Percentiles rank a stretch among this genome's conserved stretches.
Conservation (phyloP, 2,113 vertebrate genomes). For the Nerophis ophidion region DNA sequence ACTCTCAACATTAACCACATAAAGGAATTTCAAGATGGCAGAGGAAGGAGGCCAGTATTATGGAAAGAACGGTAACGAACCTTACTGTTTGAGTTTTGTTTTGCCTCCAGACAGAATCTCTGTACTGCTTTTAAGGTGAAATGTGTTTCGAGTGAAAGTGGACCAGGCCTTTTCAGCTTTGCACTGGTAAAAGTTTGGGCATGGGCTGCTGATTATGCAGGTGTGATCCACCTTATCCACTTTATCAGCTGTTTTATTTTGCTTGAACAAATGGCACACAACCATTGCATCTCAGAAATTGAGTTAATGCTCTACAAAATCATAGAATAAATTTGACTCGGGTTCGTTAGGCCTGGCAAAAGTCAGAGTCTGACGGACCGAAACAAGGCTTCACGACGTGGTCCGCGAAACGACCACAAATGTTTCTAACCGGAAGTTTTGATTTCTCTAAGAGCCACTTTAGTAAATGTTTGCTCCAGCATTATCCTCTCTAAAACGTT, state of each 20-base stretch:
- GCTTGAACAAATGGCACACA: background rate
- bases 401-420: background rate
- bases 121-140: background rate
- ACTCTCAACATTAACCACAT: constrained; percentile 1
- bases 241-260: background rate
- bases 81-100: constrained; percentile 3
- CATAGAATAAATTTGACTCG: background rate
- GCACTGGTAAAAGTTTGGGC: constrained; percentile 1
- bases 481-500: constrained; percentile 12
- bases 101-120: background rate
- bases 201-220: constrained; percentile 30
- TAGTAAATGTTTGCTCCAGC: constrained; percentile 26
- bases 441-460: constrained; percentile 6
- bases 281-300: background rate
- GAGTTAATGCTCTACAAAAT: no score
- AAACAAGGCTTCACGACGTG: background rate
- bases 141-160: constrained; percentile 13
- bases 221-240: constrained; percentile 23
- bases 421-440: constrained; percentile 25
- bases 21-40: constrained; percentile 44
- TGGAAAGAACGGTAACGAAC: constrained; percentile 56
- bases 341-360: background rate
- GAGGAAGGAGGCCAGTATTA: constrained; percentile 40
- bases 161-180: constrained; percentile 14
- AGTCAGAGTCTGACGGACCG: background rate